A percentile compares a stretch with the other conserved stretches of the same genome.
phyloP scores from a whole-genome alignment of 2,113 vertebrate species.

The Anguilla rostrata region DNA sequence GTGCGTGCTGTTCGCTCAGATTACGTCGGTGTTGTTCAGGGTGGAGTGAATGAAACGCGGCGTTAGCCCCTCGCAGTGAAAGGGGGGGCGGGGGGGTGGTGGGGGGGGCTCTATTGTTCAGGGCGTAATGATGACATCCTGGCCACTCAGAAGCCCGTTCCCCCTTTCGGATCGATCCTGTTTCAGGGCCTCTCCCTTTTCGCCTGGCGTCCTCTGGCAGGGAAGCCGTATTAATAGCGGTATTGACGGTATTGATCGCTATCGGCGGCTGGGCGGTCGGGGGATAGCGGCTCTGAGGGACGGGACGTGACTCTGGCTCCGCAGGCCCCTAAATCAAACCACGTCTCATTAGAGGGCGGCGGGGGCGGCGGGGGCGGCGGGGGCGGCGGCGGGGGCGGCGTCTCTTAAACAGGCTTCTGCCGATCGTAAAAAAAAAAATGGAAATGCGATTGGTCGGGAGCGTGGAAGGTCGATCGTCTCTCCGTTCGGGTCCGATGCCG shows the following conservation, averaged over 20 bases:
- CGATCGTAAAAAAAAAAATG: conserved; percentile 62
- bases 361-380: too few relatives aligned
- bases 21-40: conserved; percentile 16
- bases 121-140: conserved; percentile 66
- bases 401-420: conserved; percentile 62
- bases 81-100: conserved; percentile 22
- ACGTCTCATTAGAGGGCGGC: conserved; percentile 78
- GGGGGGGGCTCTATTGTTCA: conserved; percentile 50
- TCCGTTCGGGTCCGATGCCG: conserved; percentile 54
- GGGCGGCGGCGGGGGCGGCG: conserved; percentile 36
- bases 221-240: conserved; percentile 78
- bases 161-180: conserved; percentile 74
- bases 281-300: conserved; percentile 41
- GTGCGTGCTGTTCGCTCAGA: neutral
- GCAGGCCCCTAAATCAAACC: conserved; percentile 74
- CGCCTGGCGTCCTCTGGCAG: conserved; percentile 72
- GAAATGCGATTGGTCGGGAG: conserved; percentile 54
- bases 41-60: conserved; percentile 28
- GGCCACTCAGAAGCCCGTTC: conserved; percentile 76
- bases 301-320: conserved; percentile 57
- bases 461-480: conserved; percentile 56
- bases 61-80: conserved; percentile 34
- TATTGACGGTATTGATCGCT: conserved; percentile 79
- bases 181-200: conserved; percentile 76
- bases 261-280: conserved; percentile 53